phyloP scores from a whole-genome alignment of 2,797 vertebrate genomes.

The Dendrocincla tyrannina region DNA sequence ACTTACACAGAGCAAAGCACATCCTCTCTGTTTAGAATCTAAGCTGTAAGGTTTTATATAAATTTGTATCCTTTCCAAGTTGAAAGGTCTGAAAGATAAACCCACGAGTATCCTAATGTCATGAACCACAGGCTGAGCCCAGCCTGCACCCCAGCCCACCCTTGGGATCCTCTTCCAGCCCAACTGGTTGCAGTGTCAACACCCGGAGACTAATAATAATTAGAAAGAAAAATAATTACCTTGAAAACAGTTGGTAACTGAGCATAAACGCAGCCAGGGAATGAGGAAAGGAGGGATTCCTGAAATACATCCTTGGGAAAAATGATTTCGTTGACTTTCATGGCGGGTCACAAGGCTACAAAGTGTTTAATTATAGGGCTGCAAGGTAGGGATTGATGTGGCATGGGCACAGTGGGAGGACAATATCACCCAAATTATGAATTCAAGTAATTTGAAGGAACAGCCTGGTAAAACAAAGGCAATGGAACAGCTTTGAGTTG shows the following conservation, averaged over 20 bases:
- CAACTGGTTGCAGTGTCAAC: neutral
- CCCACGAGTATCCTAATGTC: neutral
- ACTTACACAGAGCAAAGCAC: neutral
- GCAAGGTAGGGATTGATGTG: neutral
- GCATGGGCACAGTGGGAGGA: neutral
- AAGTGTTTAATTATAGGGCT: neutral
- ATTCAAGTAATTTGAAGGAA: neutral
- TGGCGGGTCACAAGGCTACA: neutral
- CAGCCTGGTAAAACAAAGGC: neutral
- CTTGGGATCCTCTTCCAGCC: neutral
- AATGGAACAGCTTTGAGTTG: neutral
- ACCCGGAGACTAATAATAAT: neutral
- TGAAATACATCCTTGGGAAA: neutral
- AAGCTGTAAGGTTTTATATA: conserved; percentile 31
- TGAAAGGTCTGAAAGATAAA: conserved; percentile 28
- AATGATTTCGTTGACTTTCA: neutral
- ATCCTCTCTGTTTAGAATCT: conserved; percentile 65
- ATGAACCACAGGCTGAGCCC: neutral
- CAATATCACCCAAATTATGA: neutral
- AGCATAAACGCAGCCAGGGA: neutral
- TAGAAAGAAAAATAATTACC: neutral
- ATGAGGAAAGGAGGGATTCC: neutral
- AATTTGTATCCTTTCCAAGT: conserved; percentile 35
- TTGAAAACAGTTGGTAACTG: neutral
- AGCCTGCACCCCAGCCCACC: neutral